Evolutionary conservation across 1,140 invertebrate species (phyloP).

Genomic region (Bombus huntii): DNA sequence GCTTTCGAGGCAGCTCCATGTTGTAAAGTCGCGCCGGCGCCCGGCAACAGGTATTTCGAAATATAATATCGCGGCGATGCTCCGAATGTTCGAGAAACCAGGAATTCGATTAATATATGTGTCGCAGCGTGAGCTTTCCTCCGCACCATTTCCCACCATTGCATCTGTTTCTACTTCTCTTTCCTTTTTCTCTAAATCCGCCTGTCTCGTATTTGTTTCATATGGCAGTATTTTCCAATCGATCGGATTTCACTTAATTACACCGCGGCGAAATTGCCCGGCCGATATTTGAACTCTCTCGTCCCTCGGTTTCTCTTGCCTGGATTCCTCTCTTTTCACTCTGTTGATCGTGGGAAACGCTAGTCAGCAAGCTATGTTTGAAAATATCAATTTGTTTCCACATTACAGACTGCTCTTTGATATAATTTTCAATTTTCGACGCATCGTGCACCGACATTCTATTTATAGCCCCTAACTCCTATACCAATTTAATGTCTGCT

Average conservation of each 20-base stretch:
- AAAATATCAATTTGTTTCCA: slow-evolving; percentile 39
- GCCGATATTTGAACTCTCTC: slow-evolving; percentile 30
- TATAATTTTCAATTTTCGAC: slow-evolving; percentile 37
- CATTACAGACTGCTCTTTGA: slow-evolving; percentile 21
- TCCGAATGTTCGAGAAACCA: neutral
- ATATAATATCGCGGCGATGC: slow-evolving; percentile 30
- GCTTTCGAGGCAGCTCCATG: neutral
- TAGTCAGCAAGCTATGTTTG: neutral
- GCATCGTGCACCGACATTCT: neutral
- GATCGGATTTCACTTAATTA: slow-evolving; percentile 52
- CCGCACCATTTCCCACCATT: no score
- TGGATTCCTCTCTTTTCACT: neutral
- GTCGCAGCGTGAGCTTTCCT: no score
- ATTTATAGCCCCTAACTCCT: neutral
- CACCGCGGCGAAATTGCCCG: slow-evolving; percentile 21
- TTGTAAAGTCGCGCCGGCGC: neutral
- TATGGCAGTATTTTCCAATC: slow-evolving; percentile 29
- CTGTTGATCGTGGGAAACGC: neutral
- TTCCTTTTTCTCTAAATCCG: neutral
- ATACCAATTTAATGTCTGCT: slow-evolving; percentile 6
- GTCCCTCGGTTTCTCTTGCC: neutral
- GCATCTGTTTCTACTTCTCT: neutral
- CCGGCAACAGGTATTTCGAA: slow-evolving; percentile 48
- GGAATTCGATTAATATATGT: slow-evolving; percentile 41
- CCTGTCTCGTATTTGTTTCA: slow-evolving; percentile 21